Evolutionary conservation across 2,888 invertebrate species (phyloP).

Genomic region (Metalampra italica): DNA sequence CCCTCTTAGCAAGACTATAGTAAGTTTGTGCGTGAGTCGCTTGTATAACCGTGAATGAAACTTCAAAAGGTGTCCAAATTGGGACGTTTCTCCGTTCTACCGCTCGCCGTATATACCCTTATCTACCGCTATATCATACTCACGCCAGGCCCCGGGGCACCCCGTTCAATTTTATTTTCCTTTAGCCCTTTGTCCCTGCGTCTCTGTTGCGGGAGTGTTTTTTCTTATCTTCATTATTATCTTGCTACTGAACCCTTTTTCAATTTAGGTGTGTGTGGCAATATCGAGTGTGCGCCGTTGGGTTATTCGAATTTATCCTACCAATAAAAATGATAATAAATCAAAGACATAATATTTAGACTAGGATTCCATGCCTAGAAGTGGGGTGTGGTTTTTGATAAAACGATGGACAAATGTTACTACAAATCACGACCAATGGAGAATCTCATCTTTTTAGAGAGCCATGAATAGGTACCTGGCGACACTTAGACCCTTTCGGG

Average conservation of each 20-base stretch:
- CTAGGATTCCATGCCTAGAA: too few relatives aligned
- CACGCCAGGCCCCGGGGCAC: conserved; percentile 20
- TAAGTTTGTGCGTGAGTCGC: neutral
- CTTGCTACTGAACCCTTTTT: conserved; percentile 25
- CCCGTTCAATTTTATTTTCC: conserved; percentile 36
- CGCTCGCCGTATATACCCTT: conserved; percentile 14
- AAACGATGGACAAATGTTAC: too few relatives aligned
- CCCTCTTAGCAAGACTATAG: too few relatives aligned
- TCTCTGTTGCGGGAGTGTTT: conserved; percentile 24
- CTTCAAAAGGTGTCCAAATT: conserved; percentile 15
- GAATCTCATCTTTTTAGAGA: too few relatives aligned
- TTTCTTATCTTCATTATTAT: conserved; percentile 30
- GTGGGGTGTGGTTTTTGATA: too few relatives aligned
- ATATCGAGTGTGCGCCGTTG: conserved; percentile 10
- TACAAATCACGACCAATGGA: too few relatives aligned
- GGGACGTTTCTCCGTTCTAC: conserved; percentile 12
- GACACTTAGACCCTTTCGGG: too few relatives aligned
- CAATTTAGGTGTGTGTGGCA: conserved; percentile 23
- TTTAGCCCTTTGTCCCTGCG: conserved; percentile 24
- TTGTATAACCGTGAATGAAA: neutral
- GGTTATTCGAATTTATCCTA: too few relatives aligned
- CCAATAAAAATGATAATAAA: too few relatives aligned
- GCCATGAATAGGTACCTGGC: too few relatives aligned
- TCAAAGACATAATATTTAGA: too few relatives aligned
- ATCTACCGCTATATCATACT: conserved; percentile 21